A percentile compares a stretch with the other conserved stretches of the same genome.
phyloP scores from a whole-genome alignment of 2,888 invertebrate genomes.

The Drosophila sordidula region DNA sequence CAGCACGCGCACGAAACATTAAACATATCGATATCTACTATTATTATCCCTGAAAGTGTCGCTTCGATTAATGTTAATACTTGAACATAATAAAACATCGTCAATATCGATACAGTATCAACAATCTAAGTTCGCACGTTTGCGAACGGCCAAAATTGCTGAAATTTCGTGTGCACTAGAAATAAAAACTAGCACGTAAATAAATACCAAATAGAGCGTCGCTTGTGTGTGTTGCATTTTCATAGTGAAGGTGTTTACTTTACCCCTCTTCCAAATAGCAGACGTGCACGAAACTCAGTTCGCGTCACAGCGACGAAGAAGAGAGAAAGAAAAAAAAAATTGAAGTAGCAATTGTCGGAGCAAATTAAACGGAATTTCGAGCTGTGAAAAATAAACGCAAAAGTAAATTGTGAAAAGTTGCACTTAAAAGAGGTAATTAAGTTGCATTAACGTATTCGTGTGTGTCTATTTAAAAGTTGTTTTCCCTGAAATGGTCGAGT shows the following conservation, averaged over 20 bases:
- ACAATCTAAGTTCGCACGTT: conserved; percentile 28
- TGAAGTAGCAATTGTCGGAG: conserved; percentile 47
- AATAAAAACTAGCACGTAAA: conserved; percentile 14
- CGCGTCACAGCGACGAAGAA: conserved; percentile 45
- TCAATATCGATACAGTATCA: conserved; percentile 23
- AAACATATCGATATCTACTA: conserved; percentile 7
- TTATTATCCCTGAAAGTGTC: neutral
- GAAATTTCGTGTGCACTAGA: conserved; percentile 17
- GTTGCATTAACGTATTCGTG: conserved; percentile 40
- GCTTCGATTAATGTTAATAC: neutral
- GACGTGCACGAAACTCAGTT: conserved; percentile 36
- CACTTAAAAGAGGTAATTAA: conserved; percentile 70
- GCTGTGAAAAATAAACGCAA: conserved; percentile 56
- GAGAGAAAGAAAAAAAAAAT: conserved; percentile 32
- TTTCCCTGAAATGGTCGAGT: conserved; percentile 67
- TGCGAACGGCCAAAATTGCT: conserved; percentile 13
- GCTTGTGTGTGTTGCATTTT: conserved; percentile 15
- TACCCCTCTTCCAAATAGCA: conserved; percentile 9
- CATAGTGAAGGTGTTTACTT: conserved; percentile 23
- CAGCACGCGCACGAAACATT: no score
- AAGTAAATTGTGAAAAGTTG: conserved; percentile 60
- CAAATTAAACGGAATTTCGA: conserved; percentile 57
- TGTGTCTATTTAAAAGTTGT: conserved; percentile 65
- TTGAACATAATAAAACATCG: conserved; percentile 3
- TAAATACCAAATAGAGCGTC: conserved; percentile 10